Evolutionary conservation across 2,797 vertebrate genomes (phyloP), one percentile per base, ranked within the genome.

Genomic region (Falco concolor): DNA sequence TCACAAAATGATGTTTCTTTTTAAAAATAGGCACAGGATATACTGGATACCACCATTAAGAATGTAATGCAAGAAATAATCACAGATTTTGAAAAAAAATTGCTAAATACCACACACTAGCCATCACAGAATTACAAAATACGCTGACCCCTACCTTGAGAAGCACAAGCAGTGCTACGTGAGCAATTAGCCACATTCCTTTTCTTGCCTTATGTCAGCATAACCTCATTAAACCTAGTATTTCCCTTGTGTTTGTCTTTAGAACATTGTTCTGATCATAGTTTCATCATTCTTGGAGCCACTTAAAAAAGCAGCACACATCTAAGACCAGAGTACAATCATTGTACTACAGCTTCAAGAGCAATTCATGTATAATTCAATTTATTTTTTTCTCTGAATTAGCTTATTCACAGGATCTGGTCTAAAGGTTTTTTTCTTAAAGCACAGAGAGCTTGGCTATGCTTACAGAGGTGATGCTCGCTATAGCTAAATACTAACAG

Each of bases 341-440:
- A 91, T 93, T 87, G 76, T 40, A 77, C 76, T 73, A 81, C 59
- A 86, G 87, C 77, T 95, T 91, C 91, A 83, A 96, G 65, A 94
- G 77, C 73, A 77, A 88, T 63, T 95, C 59, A 94, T 93, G 75
- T 94, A 93, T 93, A 97, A 97, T 95, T 94, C 93, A 94, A 88
- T 9, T 5, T 34, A 89, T 91, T 40, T 40, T 93, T 70, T 63
- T 23, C 40, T 86, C 69, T 91, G 90, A 96, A 95, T 92, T 93
- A 90, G 59, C 69, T 90, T 79, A 72, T 95, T 95, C 89, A 96
- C 34, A 77, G 30, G 53, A 87, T 73, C 77, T 56, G 53, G 44
- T 73, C 68, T 79, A 69, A 87, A 69, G 49, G 56, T 30, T 60
- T 84, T 90, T 65, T 72, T 45, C n/a, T 95, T 85, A 50, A 67